A percentile compares a stretch with the other conserved stretches of the same genome.
Conservation (phyloP, 2,113 vertebrate genomes). For the Prochilodus magdalenae region DNA sequence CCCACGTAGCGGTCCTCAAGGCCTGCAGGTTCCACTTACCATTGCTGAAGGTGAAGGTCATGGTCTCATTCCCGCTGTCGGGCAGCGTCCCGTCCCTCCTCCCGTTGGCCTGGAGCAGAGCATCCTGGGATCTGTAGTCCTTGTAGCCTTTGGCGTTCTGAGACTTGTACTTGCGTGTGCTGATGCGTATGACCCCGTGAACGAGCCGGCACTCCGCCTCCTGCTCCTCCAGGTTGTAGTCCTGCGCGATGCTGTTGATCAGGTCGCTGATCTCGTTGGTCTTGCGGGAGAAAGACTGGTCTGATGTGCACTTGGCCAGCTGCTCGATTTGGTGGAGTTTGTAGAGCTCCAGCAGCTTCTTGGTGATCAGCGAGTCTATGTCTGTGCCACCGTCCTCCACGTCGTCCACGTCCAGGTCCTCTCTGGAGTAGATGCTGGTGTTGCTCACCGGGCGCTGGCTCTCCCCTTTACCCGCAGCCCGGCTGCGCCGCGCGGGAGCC, state of each 20-base stretch:
- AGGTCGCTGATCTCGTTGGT: slow-evolving; percentile 98
- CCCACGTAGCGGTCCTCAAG: not conserved
- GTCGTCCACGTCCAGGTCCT: slow-evolving; percentile 86
- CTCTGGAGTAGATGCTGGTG: slow-evolving; percentile 85
- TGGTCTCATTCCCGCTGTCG: slow-evolving; percentile 92
- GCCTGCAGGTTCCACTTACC: slow-evolving; percentile 70
- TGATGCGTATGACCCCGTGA: slow-evolving; percentile 95
- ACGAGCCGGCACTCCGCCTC: slow-evolving; percentile 96
- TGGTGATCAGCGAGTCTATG: slow-evolving; percentile 94
- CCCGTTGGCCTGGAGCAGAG: slow-evolving; percentile 70
- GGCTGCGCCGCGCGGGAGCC: slow-evolving; percentile 65
- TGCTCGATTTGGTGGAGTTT: slow-evolving; percentile 97
- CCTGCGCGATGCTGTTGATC: slow-evolving; percentile 96
- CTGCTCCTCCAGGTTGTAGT: slow-evolving; percentile 96
- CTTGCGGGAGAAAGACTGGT: slow-evolving; percentile 95
- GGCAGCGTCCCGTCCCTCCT: slow-evolving; percentile 79
- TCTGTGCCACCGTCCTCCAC: slow-evolving; percentile 88
- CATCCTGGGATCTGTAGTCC: slow-evolving; percentile 64
- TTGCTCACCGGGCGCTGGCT: slow-evolving; percentile 87
- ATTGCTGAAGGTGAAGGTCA: slow-evolving; percentile 87
- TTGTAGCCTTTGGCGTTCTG: slow-evolving; percentile 58
- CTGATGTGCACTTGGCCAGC: slow-evolving; percentile 96
- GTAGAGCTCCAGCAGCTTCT: slow-evolving; percentile 96
- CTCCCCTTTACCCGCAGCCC: slow-evolving; percentile 82
- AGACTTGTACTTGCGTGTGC: slow-evolving; percentile 86